phyloP scores from a whole-genome alignment of 2,888 invertebrate genomes.

The Xestia ashworthii region DNA sequence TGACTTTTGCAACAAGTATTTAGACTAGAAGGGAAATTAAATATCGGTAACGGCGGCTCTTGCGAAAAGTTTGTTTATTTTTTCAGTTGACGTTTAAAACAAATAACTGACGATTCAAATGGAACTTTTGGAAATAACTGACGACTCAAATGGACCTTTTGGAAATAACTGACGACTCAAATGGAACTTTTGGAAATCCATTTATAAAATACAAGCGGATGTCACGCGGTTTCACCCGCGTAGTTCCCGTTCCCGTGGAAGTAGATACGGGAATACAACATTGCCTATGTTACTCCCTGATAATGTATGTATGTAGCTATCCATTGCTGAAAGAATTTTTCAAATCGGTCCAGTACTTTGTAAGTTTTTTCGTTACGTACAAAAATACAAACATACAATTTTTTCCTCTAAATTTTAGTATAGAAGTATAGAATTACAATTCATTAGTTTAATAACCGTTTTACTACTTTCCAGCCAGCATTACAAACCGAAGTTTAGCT shows the following conservation, averaged over 20 bases:
- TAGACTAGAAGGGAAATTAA: background rate
- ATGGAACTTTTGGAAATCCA: background rate
- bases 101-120: constrained; percentile 1
- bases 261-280: no score
- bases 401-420: no score
- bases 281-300: no score
- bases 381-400: no score
- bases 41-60: background rate
- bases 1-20: background rate
- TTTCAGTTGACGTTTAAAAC: background rate
- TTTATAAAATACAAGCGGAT: no score
- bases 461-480: constrained; percentile 14
- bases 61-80: background rate
- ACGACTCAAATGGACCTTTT: background rate
- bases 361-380: no score
- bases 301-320: no score
- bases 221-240: no score
- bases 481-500: background rate
- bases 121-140: no score
- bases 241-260: no score
- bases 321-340: no score
- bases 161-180: background rate
- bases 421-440: background rate
- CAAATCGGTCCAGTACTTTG: no score
- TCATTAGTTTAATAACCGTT: background rate